These are phyloP conservation scores for Orthochromis indermauri DNA, from an alignment of 2,113 vertebrate species.

Conservation along the genomic window DNA sequence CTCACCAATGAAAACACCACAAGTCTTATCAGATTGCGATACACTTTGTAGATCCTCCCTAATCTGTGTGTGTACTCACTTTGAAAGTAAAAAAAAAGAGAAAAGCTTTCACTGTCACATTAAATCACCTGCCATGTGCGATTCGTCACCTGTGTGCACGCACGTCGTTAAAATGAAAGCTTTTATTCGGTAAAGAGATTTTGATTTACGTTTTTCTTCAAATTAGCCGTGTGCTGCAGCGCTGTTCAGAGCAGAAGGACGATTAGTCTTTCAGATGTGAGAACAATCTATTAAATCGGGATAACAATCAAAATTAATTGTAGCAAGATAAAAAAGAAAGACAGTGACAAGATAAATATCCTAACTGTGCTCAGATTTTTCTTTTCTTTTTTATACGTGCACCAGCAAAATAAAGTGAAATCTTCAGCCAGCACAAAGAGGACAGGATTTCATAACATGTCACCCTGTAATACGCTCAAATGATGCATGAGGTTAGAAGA, in stretches of 20 bases:
- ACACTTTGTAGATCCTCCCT: conserved; percentile 61
- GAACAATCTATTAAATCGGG: conserved; percentile 1
- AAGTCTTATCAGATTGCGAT: conserved; percentile 63
- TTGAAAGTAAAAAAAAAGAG: conserved; percentile 24
- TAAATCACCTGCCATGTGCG: conserved; percentile 24
- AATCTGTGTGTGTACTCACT: conserved; percentile 39
- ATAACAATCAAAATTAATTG: conserved; percentile 1
- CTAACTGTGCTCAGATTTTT: neutral
- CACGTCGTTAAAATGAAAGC: neutral
- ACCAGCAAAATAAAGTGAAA: neutral
- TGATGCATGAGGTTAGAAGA: neutral
- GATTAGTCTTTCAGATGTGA: conserved; percentile 11
- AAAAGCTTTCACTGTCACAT: conserved; percentile 46
- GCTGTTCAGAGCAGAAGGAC: neutral
- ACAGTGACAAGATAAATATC: conserved; percentile 4
- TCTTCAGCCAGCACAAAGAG: neutral
- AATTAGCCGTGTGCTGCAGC: neutral
- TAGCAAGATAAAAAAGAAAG: neutral
- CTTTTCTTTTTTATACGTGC: neutral
- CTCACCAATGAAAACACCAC: conserved; percentile 58
- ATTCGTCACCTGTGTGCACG: conserved; percentile 5
- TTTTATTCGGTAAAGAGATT: conserved; percentile 11
- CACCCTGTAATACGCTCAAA: neutral
- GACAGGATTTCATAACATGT: neutral
- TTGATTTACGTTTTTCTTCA: conserved; percentile 3